phyloP scores from a whole-genome alignment of 2,113 vertebrate species.

The Tauraco erythrolophus region DNA sequence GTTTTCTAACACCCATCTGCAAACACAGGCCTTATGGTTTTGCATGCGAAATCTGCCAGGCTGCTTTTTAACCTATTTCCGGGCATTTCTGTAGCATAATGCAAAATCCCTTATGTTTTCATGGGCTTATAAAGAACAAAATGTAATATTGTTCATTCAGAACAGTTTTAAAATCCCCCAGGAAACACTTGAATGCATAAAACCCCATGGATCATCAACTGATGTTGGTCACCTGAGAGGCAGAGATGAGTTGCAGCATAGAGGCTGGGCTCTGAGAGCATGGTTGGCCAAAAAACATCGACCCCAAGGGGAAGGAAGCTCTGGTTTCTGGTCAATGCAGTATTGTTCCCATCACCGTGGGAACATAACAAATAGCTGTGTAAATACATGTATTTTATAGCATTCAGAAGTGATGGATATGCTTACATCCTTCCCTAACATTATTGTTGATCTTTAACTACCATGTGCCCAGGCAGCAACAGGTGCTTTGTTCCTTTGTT shows the following conservation, averaged over 20 bases:
- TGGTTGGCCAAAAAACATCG: background rate
- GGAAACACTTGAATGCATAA: background rate
- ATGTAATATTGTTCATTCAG: background rate
- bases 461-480: background rate
- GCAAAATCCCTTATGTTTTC: background rate
- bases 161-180: background rate
- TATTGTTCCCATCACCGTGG: conserved; percentile 52
- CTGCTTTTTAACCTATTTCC: background rate
- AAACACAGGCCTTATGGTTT: background rate
- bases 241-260: background rate
- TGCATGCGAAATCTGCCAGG: background rate
- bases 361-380: conserved; percentile 22
- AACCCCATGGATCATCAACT: background rate
- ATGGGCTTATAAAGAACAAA: background rate
- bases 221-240: background rate
- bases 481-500: conserved; percentile 55
- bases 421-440: conserved; percentile 29
- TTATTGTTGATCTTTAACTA: conserved; percentile 11
- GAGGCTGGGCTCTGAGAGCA: background rate
- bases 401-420: conserved; percentile 39
- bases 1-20: background rate
- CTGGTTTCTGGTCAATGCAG: conserved; percentile 28
- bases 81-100: conserved; percentile 18
- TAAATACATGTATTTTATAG: conserved; percentile 11
- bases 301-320: conserved; percentile 14